Evolutionary conservation across 2,113 vertebrate genomes (phyloP).

Genomic region (Sterna hirundo): DNA sequence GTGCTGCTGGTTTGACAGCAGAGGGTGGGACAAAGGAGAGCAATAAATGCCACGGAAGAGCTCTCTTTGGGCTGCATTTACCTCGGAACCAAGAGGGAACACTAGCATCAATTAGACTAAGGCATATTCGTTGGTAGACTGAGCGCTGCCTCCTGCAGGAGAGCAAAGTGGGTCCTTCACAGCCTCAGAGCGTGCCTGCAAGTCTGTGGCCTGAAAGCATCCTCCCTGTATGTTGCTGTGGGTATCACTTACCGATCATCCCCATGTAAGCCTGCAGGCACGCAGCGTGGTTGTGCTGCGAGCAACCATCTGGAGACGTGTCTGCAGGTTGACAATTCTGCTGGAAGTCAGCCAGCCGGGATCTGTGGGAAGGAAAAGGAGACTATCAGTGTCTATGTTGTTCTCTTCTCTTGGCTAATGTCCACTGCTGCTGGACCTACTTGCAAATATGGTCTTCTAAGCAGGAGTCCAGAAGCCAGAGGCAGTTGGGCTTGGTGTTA

Average conservation of each 20-base stretch:
- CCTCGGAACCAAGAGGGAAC: neutral
- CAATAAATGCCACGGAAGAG: neutral
- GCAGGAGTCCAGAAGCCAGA: conserved; percentile 85
- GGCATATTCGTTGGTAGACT: neutral
- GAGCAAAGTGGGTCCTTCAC: neutral
- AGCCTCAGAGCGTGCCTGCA: neutral
- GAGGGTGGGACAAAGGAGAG: neutral
- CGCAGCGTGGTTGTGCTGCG: conserved; percentile 58
- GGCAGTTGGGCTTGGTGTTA: conserved; percentile 82
- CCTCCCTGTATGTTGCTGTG: neutral
- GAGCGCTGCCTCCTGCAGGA: neutral
- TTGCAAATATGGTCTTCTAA: conserved; percentile 88
- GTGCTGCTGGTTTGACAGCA: neutral
- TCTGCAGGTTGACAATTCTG: conserved; percentile 76
- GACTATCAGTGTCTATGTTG: neutral
- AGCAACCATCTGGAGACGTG: conserved; percentile 67
- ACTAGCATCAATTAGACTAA: neutral
- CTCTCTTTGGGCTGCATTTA: neutral
- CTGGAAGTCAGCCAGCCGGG: conserved; percentile 81
- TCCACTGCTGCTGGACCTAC: conserved; percentile 67
- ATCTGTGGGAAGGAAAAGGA: conserved; percentile 71
- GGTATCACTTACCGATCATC: conserved; percentile 78
- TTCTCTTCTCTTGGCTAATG: neutral
- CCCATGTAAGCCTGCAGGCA: conserved; percentile 83
- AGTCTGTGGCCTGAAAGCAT: neutral